phyloP scores from a whole-genome alignment of 2,888 invertebrate genomes.

The Catocala fraxini region DNA sequence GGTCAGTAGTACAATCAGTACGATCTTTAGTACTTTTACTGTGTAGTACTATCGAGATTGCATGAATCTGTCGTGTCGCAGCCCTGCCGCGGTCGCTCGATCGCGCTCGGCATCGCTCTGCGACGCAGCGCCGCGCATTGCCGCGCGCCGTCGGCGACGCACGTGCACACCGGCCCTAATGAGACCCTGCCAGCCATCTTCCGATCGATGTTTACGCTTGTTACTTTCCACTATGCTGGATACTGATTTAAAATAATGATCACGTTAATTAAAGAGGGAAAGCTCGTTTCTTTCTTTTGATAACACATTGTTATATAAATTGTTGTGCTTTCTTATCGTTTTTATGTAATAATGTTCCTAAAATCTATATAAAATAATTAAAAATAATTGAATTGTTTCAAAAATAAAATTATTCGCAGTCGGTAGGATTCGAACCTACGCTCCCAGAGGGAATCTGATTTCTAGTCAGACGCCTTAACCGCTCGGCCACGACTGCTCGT shows the following conservation, averaged over 20 bases:
- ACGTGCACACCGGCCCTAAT: conserved; percentile 76
- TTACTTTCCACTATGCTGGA: conserved; percentile 61
- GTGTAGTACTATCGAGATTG: conserved; percentile 38
- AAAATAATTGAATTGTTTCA: conserved; percentile 5
- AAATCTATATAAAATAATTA: neutral
- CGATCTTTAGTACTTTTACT: conserved; percentile 41
- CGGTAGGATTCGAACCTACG: conserved; percentile 97
- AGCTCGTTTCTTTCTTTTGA: neutral
- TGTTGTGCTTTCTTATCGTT: no score
- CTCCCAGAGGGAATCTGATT: conserved; percentile 97
- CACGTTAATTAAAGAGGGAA: conserved; percentile 33
- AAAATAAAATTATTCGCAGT: conserved; percentile 87
- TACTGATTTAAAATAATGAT: conserved; percentile 52
- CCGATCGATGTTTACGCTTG: conserved; percentile 69
- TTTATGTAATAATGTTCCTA: neutral
- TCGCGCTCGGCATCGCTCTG: conserved; percentile 34
- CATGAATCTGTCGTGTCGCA: conserved; percentile 50
- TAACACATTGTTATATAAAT: neutral
- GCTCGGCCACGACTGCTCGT: conserved; percentile 94
- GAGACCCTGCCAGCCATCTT: conserved; percentile 75
- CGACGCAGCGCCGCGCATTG: no score
- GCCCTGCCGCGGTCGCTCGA: conserved; percentile 51
- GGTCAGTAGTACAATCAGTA: conserved; percentile 28
- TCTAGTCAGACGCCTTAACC: conserved; percentile 96
- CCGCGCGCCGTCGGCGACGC: conserved; percentile 71